Percentiles rank a stretch among this genome's conserved stretches.
phyloP scores from a whole-genome alignment of 1,140 invertebrate species.

The Ceratosolen solmsi region DNA sequence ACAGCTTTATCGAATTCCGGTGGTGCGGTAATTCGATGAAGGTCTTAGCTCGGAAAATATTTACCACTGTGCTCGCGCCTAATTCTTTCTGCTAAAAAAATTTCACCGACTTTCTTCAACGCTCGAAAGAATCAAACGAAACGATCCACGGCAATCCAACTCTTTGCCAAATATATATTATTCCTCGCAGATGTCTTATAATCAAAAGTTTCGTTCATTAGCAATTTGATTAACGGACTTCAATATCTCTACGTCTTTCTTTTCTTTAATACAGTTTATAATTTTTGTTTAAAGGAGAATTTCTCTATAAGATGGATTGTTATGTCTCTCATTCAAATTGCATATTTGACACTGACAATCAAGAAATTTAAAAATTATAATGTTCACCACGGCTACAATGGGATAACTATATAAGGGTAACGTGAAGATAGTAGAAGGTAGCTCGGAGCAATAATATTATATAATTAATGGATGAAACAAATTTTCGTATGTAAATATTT shows the following conservation, averaged over 20 bases:
- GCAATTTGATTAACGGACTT: not conserved
- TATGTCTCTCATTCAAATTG: not conserved
- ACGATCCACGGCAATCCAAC: no score
- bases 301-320: not conserved
- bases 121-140: no score
- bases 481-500: no score
- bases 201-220: not conserved
- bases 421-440: no score
- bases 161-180: not conserved
- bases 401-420: no score
- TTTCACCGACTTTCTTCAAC: no score
- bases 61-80: slow-evolving; percentile 45
- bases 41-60: slow-evolving; percentile 54
- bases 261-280: not conserved
- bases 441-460: no score
- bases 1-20: slow-evolving; percentile 61
- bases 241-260: not conserved
- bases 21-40: slow-evolving; percentile 57
- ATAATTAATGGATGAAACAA: no score
- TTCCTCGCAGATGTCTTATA: not conserved
- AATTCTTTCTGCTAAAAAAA: slow-evolving; percentile 21
- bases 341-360: not conserved
- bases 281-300: not conserved
- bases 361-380: not conserved
- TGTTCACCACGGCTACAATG: no score